Base-by-base conservation (phyloP, 2,888 invertebrate species). In the Ochropleura leucogaster region DNA sequence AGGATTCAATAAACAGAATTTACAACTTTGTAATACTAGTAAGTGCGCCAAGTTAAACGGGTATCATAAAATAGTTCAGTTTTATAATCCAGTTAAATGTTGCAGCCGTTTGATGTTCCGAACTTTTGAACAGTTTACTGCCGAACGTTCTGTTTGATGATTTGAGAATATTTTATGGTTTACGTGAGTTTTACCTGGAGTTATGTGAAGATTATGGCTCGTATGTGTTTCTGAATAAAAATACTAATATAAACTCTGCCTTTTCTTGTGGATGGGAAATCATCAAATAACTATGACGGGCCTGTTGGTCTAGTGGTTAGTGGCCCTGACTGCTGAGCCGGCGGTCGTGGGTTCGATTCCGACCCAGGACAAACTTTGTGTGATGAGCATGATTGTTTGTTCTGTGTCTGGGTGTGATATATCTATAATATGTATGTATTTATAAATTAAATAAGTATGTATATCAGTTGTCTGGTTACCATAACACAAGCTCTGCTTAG, bases 61-160 rank as follows among this genome's bases (percentile, higher is more conserved):
- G 63, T 49, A 64, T 75, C 87, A 79, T 89, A 89, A 89, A 89
- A 87, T 82, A 74, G 85, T 81, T 84, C 77, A 66, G 82, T 88
- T 89, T 89, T 89, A 89, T 85, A 84, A 89, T 81, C 84, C 85
- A 75, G 85, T 88, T 84, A 85, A 87, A 85, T 74, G 80, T 87
- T 87, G 74, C 75, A 88, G 77, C 82, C 63, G 82, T 85, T 82
- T 74, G 76, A 85, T 60, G 80, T 71, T 69, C 59, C 16, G n/a
- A 77, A 83, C 69, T 84, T 80, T 68, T 66, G 68, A 84, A 80
- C 76, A 4, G 65, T 80, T 84, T 76, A 81, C 51, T 1, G 60
- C 20, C 51, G 20, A 73, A 71, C 72, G 42, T 83, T 60, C 59
- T 4, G 63, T 84, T 76, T 73, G 68, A 84, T 73, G 84, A 73